A percentile compares a stretch with the other conserved stretches of the same genome.
Conservation (phyloP, 2,113 vertebrate species). For the Ciconia boyciana region DNA sequence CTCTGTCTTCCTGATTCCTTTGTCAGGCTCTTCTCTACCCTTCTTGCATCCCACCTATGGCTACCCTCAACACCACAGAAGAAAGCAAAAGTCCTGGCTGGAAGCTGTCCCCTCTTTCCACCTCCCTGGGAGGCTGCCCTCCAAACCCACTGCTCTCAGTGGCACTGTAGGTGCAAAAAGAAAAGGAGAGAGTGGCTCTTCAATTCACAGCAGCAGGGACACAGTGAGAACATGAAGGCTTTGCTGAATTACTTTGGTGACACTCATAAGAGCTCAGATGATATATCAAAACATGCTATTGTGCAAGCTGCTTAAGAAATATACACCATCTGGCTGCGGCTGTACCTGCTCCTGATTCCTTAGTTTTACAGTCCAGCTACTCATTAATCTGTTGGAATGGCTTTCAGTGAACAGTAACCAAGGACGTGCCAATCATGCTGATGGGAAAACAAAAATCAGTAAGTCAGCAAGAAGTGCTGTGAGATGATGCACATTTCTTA, state of each 20-base stretch:
- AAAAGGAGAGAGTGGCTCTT: neutral
- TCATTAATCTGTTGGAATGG: neutral
- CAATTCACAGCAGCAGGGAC: neutral
- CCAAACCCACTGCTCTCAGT: neutral
- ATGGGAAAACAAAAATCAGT: neutral
- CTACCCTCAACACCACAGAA: neutral
- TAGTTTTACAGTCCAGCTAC: neutral
- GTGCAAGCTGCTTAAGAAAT: neutral
- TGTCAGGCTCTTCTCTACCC: neutral
- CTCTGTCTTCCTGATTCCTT: neutral
- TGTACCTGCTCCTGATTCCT: neutral
- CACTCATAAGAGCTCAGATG: rapidly evolving
- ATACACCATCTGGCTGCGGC: neutral
- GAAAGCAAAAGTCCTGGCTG: neutral
- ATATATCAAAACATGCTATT: neutral
- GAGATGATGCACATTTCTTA: rapidly evolving
- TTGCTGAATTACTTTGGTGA: neutral
- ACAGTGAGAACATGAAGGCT: neutral
- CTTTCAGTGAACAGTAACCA: neutral
- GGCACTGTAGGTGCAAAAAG: neutral
- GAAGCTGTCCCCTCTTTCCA: neutral
- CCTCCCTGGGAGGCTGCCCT: neutral
- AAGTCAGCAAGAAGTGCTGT: neutral
- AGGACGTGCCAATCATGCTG: neutral
- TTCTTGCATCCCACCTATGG: neutral